Base-by-base conservation (phyloP, 2,888 invertebrate species). In the Alcis repandata region DNA sequence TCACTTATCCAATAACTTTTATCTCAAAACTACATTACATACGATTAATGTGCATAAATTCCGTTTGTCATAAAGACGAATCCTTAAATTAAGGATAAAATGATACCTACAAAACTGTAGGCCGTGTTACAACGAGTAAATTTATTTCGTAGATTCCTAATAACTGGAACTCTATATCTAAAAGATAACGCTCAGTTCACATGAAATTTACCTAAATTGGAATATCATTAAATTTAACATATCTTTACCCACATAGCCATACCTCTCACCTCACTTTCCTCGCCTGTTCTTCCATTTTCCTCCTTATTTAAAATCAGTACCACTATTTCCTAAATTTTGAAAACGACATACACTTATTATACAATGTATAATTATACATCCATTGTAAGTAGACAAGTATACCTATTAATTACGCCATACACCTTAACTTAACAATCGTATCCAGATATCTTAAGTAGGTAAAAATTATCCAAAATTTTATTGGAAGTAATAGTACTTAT, bases 1-100 rank as follows among this genome's bases (percentile, higher is more conserved):
- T 57, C 36, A 52, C 36, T 38, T 52, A 56, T 48, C 57, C 62
- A 65, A 67, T 63, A 65, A 67, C 49, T 56, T 57, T 67, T 61
- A 66, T 53, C 63, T 73, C 71, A 57, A 32, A 45, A 56, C 71
- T 64, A 66, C 41, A 36, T 38, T 58, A 62, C 68, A 58, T 67
- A 68, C 61, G 65, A 67, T 65, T 74, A 71, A 45, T 38, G 64
- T 69, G 63, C 70, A 82, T 84, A 87, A 88, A 88, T 87, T 87
- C 87, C 83, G 80, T 85, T 82, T 79, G 88, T 82, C 82, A 83
- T 78, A 79, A 69, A 84, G 84, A 83, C 83, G 77, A 83, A 70
- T 79, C 70, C 71, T 73, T 75, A 74, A 62, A 73, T 79, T 74
- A 73, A 75, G 62, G 67, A 75, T 70, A 78, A 76, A 76, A 77